Evolutionary conservation across 2,113 vertebrate genomes (phyloP), one percentile per base, ranked within the genome.

Genomic region (Hemichromis elongatus): DNA sequence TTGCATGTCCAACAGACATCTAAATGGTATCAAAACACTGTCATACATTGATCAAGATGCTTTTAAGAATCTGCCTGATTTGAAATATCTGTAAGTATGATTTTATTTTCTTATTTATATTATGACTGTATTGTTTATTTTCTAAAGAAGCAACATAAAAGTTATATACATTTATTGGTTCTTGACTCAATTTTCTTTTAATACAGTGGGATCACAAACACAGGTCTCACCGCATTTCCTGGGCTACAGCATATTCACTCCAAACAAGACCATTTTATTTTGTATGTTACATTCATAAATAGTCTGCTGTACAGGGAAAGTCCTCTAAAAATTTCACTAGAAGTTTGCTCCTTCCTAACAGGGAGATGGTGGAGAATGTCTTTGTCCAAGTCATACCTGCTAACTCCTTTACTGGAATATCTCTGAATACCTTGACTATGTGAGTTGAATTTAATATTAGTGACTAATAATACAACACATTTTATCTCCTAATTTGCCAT

Each of bases 311-410:
- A 7, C 4, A 35, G 9, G 7, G 4, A 21, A 54, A 21, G 24
- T 73, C 18, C 16, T 75, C 26, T 30, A 50, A 52, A 33, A 33
- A 52, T 75, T 52, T 52, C 18, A 75, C 45, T 40, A 28, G 66
- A 73, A 47, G 40, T 77, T 47, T 4, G 5, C n/a, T 3, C 56
- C 35, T 80, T 94, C 84, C 73, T 35, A 87, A 24, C 93, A 98
- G 97, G 14, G 98, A 98, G 94, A 97, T 98, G 55, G 96, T 96
- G 81, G 97, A 98, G 89, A 98, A 98, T 80, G 95, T 96, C 86
- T 96, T 96, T 35, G 93, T 98, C 81, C 96, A 93, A 75, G 95
- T 95, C 37, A 90, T 98, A 79, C 97, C 97, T 86, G 92, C 95
- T 26, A 98, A 98, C 84, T 96, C 97, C 24, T 98, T 98, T 85